Conservation (phyloP, 1,140 invertebrate species). For the Megathymus violae region DNA sequence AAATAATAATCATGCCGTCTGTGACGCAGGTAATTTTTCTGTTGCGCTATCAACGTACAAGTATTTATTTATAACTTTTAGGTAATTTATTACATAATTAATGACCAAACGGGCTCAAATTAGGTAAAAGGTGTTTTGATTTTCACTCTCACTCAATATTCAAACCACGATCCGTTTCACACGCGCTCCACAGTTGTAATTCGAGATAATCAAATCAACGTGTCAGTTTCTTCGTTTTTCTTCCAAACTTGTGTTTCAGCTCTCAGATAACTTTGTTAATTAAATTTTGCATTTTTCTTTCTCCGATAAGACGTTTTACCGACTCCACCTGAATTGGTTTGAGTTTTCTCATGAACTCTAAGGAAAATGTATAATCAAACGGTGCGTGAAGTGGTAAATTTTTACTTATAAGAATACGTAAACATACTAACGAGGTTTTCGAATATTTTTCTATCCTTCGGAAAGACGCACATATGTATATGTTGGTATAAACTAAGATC, state of each 20-base stretch:
- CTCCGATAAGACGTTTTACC: constrained; percentile 48
- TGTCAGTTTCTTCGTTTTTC: constrained; percentile 79
- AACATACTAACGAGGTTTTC: no score
- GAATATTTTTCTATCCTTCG: no score
- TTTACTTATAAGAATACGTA: no score
- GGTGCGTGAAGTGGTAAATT: not conserved
- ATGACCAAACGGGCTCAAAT: no score
- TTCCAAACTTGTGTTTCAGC: constrained; percentile 80
- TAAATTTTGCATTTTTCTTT: constrained; percentile 76
- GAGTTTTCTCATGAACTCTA: constrained; percentile 55
- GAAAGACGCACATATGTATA: no score
- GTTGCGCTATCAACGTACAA: no score
- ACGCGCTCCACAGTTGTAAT: constrained; percentile 73
- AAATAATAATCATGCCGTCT: no score
- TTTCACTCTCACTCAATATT: no score
- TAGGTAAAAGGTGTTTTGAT: not conserved
- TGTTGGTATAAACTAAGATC: no score
- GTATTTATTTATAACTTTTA: no score
- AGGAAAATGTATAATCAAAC: constrained; percentile 20
- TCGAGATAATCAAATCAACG: constrained; percentile 78
- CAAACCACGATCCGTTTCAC: constrained; percentile 64
- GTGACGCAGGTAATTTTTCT: no score
- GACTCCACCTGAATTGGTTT: constrained; percentile 58
- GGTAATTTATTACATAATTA: no score
- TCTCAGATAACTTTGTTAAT: constrained; percentile 77